These are phyloP conservation scores for Cydia splendana DNA, from an alignment of 1,140 invertebrate species.

Conservation along the genomic window DNA sequence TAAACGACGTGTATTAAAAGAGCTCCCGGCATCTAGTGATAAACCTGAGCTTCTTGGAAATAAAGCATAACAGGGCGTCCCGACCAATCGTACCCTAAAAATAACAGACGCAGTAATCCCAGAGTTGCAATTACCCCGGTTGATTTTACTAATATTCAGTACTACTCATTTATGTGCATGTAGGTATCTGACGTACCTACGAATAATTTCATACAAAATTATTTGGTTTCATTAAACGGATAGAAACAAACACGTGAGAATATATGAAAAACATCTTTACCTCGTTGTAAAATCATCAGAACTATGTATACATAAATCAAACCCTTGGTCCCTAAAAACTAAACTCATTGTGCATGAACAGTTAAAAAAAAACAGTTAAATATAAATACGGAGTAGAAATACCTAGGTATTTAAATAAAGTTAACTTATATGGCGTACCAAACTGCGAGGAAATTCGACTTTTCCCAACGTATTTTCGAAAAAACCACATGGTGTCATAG, in stretches of 20 bases:
- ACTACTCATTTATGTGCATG: too few relatives aligned
- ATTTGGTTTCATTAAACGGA: background rate
- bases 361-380: conserved; percentile 32
- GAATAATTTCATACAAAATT: background rate
- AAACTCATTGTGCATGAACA: conserved; percentile 34
- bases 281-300: background rate
- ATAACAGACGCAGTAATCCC: too few relatives aligned
- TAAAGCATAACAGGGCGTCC: too few relatives aligned
- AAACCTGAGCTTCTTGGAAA: too few relatives aligned
- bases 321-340: conserved; percentile 25
- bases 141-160: too few relatives aligned
- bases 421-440: background rate
- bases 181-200: background rate
- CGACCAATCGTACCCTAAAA: too few relatives aligned
- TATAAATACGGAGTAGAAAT: background rate
- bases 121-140: too few relatives aligned
- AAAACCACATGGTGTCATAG: too few relatives aligned
- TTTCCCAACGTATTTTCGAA: too few relatives aligned
- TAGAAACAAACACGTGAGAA: background rate
- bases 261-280: conserved; percentile 3
- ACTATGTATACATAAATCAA: conserved; percentile 4
- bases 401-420: background rate
- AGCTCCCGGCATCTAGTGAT: too few relatives aligned
- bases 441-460: background rate
- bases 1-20: too few relatives aligned